These are phyloP conservation scores for Drosophila infuscata DNA, from an alignment of 2,888 invertebrate genomes.

Conservation along the genomic window DNA sequence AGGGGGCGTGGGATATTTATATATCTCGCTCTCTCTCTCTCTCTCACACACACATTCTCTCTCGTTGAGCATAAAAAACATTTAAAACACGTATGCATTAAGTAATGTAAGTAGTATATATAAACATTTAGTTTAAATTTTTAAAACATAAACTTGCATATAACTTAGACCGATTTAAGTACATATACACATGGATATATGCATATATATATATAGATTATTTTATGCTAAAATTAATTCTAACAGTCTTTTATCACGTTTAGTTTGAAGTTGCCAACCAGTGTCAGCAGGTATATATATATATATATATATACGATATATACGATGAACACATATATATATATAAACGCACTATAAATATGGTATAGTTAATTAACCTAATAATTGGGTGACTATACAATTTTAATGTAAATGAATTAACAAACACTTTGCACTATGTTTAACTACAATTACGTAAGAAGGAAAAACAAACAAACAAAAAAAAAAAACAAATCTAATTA, in stretches of 20 bases:
- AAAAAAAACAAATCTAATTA: background rate
- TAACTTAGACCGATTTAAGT: constrained; percentile 51
- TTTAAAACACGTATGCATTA: constrained; percentile 45
- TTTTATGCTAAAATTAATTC: constrained; percentile 50
- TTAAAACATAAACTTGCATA: constrained; percentile 38
- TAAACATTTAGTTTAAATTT: constrained; percentile 15
- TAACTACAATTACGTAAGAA: constrained; percentile 28
- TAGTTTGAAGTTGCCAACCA: constrained; percentile 57
- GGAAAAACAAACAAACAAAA: background rate
- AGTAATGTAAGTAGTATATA: background rate
- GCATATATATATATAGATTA: constrained; percentile 4
- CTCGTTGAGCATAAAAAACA: constrained; percentile 52
- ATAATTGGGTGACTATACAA: constrained; percentile 50
- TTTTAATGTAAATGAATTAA: constrained; percentile 43
- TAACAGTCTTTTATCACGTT: constrained; percentile 83
- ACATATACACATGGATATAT: constrained; percentile 33
- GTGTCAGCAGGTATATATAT: constrained; percentile 7
- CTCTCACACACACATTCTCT: background rate
- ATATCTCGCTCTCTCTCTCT: background rate
- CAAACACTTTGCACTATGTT: constrained; percentile 54
- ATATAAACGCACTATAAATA: constrained; percentile 2
- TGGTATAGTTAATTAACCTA: constrained; percentile 21
- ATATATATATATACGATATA: background rate
- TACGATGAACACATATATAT: background rate
- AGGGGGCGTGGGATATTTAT: background rate